Evolutionary conservation across 2,113 vertebrate species (phyloP), one percentile per base, ranked within the genome.

Genomic region (Melanocharis versteri): DNA sequence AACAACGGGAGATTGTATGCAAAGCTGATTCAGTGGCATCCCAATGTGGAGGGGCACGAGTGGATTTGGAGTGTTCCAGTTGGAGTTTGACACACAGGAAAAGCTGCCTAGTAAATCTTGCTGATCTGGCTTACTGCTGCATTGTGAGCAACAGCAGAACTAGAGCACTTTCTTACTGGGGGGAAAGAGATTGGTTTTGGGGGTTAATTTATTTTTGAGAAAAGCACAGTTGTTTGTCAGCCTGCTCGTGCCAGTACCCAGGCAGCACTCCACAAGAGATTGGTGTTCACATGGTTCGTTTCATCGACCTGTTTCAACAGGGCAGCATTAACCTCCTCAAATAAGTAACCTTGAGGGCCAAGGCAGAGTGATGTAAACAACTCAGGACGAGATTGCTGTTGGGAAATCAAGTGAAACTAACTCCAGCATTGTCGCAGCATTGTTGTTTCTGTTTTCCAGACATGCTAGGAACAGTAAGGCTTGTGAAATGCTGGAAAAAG

Each of bases 371-470:
- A 50, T 72, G 53, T 90, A 91, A 96, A 95, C 82, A 96, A 70
- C 50, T 66, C 23, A 30, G 66, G 33, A 62, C 42, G 51, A 78
- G 27, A 58, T 44, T 44, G 33, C 28, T 83, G 30, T 85, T 92
- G 79, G 62, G 76, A 89, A 95, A 83, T 76, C 62, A 40, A 91
- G 62, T 24, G 57, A 93, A 94, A 90, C 70, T 84, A 88, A 53
- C 19, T 40, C 66, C 21, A 66, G 44, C 9, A 47, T 79, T 51
- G 51, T 66, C 3, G 0, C 35, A 66, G 76, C 16, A 75, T 7
- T 69, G 27, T 56, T 79, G 13, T 58, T 94, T 48, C 51, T 90
- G 1, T 82, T 91, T 92, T 81, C 33, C 75, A 61, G 60, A 31
- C 6, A 7, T 1, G 26, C 65, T 4, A 30, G 45, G 66, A 93